A percentile compares a stretch with the other conserved stretches of the same genome.
Conservation (phyloP, 2,797 vertebrate genomes). For the Cyclopterus lumpus region DNA sequence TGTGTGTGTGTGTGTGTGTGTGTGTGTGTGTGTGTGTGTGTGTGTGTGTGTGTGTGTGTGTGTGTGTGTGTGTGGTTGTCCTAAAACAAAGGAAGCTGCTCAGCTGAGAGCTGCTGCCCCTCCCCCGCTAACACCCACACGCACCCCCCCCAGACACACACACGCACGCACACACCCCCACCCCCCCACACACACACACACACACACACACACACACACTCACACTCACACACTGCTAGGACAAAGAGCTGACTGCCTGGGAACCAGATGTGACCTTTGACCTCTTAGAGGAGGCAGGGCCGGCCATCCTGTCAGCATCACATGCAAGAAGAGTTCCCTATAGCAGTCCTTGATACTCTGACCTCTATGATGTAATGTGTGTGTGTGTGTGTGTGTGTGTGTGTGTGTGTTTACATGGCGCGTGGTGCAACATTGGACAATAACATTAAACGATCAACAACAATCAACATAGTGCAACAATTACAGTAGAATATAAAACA, state of each 20-base stretch:
- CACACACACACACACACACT: background rate
- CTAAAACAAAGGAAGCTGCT: constrained; percentile 30
- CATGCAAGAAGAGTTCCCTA: background rate
- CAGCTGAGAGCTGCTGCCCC: constrained; percentile 9
- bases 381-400: constrained; percentile 1
- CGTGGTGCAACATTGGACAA: too few species aligned
- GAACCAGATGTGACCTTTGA: constrained; percentile 87
- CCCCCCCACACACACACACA: background rate
- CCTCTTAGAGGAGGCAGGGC: constrained; percentile 71
- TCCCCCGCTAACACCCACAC: constrained; percentile 5
- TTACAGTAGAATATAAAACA: too few species aligned
- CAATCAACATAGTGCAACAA: too few species aligned
- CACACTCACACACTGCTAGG: background rate
- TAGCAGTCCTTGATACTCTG: too few species aligned
- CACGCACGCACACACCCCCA: background rate
- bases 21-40: background rate
- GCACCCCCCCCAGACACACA: background rate
- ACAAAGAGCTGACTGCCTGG: constrained; percentile 85
- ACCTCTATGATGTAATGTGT: background rate
- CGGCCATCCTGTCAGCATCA: constrained; percentile 2
- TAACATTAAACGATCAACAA: too few species aligned
- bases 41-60: background rate
- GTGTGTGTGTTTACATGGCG: background rate
- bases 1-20: too few species aligned
- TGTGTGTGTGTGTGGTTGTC: too few species aligned